phyloP scores from a whole-genome alignment of 2,113 vertebrate species.

The Symphodus melops region DNA sequence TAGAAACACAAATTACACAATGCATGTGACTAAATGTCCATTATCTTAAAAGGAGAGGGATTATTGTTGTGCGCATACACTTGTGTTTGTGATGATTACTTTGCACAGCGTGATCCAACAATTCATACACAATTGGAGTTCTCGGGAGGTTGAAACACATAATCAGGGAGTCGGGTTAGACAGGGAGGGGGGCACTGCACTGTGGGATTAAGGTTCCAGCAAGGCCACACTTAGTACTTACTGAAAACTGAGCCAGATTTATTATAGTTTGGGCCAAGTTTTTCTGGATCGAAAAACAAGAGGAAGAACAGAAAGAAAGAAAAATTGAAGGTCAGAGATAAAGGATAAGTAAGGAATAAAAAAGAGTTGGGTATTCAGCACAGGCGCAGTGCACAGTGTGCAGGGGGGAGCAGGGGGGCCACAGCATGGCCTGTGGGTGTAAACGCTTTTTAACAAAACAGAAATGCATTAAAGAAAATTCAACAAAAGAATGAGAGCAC shows the following conservation, averaged over 20 bases:
- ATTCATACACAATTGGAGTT: conserved; percentile 32
- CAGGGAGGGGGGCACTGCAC: conserved; percentile 65
- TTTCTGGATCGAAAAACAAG: conserved; percentile 79
- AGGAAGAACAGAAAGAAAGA: conserved; percentile 66
- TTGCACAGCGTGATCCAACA: conserved; percentile 32
- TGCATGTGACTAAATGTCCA: conserved; percentile 30
- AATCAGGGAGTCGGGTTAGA: conserved; percentile 65
- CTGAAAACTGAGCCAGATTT: conserved; percentile 86
- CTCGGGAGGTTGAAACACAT: conserved; percentile 54
- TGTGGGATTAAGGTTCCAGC: conserved; percentile 73
- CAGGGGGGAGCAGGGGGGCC: not conserved
- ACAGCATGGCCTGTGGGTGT: not conserved
- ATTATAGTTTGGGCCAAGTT: conserved; percentile 84
- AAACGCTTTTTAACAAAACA: conserved; percentile 4
- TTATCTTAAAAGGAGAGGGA: conserved; percentile 35
- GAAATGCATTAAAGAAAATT: not conserved
- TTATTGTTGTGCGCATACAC: conserved; percentile 34
- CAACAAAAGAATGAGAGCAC: not conserved
- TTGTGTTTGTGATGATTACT: conserved; percentile 27
- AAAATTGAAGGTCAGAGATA: conserved; percentile 60
- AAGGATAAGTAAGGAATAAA: conserved; percentile 52
- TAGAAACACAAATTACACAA: conserved; percentile 44
- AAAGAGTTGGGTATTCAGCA: conserved; percentile 23
- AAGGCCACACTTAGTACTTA: conserved; percentile 84
- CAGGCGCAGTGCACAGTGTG: not conserved